Conservation (phyloP, 1,140 invertebrate species). For the Druon quercuslanigerum region DNA sequence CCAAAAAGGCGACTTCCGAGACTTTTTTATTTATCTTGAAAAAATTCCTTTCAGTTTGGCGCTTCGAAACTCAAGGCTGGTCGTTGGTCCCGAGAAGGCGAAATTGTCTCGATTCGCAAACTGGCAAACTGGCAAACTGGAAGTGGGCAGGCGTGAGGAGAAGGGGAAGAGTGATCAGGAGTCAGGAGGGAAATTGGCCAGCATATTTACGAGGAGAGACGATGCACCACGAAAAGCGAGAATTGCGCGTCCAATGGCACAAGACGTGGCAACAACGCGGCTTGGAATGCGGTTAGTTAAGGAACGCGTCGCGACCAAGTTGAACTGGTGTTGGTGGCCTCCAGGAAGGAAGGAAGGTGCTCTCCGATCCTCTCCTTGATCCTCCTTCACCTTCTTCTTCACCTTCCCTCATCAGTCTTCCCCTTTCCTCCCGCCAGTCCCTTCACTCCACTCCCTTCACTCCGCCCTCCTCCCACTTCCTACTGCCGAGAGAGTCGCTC, state of each 20-base stretch:
- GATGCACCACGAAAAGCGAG: conserved; percentile 37
- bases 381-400: conserved; percentile 18
- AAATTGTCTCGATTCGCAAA: no score
- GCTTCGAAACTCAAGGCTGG: no score
- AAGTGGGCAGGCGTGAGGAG: no score
- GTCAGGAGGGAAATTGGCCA: conserved; percentile 25
- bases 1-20: no score
- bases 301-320: conserved; percentile 55
- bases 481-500: not conserved
- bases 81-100: no score
- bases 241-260: conserved; percentile 46
- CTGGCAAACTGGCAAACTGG: no score
- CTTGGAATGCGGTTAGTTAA: conserved; percentile 64
- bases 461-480: not conserved
- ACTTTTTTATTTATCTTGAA: no score
- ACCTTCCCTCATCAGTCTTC: conserved; percentile 40
- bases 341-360: conserved; percentile 62
- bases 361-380: conserved; percentile 44
- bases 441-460: no score
- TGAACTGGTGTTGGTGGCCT: conserved; percentile 48
- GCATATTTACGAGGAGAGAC: conserved; percentile 37
- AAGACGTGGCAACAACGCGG: conserved; percentile 63
- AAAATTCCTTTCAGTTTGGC: no score
- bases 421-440: not conserved
- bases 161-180: not conserved